Evolutionary conservation across 2,113 vertebrate species (phyloP), one percentile per base, ranked within the genome.

Genomic region (Lophura nycthemera): DNA sequence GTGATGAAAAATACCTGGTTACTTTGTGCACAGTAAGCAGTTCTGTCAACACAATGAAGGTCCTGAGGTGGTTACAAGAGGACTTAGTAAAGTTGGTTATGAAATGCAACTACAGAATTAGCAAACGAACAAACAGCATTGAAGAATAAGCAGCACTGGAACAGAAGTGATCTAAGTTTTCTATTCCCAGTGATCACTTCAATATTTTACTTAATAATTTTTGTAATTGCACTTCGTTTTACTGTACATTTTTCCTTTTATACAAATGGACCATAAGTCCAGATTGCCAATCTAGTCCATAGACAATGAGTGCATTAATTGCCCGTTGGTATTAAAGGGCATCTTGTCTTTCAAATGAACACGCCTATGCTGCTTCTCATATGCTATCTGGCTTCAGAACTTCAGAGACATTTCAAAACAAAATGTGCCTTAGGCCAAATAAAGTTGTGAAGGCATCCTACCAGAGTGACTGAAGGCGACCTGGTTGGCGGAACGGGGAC

Each of bases 401-500:
- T 15, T 32, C 12, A 11, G 8, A 78, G 45, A 86, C 27, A 25
- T 59, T 42, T 71, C 36, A 76, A 73, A 88, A n/a, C 7, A 75
- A 88, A 71, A n/a, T 36, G 21, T 6, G 4, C 40, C 4, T 63
- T 7, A 84, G 20, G 4, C 6, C 56, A 57, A 29, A 38, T 47
- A 17, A 89, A 5, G 16, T 59, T 90, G 48, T 13, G 64, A 93
- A 60, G 47, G n/a, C 18, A 63, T 74, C 96, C 86, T 98, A 98
- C 97, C 97, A 15, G 98, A 98, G 14, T 40, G 94, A 92, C 98
- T 97, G 66, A 99, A 99, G 22, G 90, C 86, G 54, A 98, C 97
- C 63, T 98, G 98, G 83, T 98, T 99, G 96, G 98, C 97, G 7
- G 97, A 92, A 83, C 95, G 91, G 1, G 98, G 98, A 12, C 98